Evolutionary conservation across 2,113 vertebrate genomes (phyloP).

Genomic region (Anthoscopus minutus): DNA sequence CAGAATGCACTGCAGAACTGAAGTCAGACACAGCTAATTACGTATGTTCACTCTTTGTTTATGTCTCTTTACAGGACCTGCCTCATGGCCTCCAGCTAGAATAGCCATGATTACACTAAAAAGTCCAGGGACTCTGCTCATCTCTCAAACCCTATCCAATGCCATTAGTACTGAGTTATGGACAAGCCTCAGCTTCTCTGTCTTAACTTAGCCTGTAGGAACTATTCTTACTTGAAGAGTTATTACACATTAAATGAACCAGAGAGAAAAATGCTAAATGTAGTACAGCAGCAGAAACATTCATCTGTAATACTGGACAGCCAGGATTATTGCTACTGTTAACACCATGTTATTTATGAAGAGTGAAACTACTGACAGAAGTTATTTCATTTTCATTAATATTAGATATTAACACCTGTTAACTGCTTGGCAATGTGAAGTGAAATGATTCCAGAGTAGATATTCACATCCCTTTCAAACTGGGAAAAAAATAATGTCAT

Average conservation of each 20-base stretch:
- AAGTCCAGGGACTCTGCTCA: not conserved
- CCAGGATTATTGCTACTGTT: not conserved
- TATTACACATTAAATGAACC: not conserved
- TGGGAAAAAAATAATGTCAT: not conserved
- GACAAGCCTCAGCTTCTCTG: not conserved
- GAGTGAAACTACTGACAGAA: not conserved
- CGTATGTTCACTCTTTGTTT: not conserved
- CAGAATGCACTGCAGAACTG: not conserved
- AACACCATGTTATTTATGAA: not conserved
- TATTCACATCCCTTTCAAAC: not conserved
- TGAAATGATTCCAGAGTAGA: not conserved
- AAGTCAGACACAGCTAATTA: not conserved
- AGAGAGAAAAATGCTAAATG: not conserved
- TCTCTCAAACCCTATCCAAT: not conserved
- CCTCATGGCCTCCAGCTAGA: not conserved
- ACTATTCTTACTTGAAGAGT: not conserved
- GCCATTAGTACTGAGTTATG: not conserved
- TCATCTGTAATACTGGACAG: not conserved
- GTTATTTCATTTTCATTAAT: not conserved
- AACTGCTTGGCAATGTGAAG: rapidly evolving
- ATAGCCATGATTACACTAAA: not conserved
- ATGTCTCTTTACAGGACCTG: not conserved
- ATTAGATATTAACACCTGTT: not conserved
- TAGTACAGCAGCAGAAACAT: not conserved
- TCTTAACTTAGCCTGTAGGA: not conserved